phyloP scores from a whole-genome alignment of 2,888 invertebrate species.

The Lottia scabra region DNA sequence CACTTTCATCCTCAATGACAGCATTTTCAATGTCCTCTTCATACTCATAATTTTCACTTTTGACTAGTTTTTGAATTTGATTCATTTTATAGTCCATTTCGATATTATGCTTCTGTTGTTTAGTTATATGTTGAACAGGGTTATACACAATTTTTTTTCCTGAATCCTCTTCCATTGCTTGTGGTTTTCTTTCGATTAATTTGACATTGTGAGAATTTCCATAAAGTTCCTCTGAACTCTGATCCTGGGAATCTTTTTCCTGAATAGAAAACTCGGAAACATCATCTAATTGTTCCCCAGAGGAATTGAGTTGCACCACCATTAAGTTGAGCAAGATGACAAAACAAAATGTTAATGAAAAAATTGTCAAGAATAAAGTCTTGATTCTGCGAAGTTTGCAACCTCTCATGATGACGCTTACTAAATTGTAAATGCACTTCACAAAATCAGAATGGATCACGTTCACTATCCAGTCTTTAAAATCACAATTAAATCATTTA shows the following conservation, averaged over 20 bases:
- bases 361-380: conserved; percentile 12
- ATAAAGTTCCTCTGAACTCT: background rate
- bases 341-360: conserved; percentile 18
- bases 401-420: conserved; percentile 7
- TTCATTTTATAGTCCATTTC: conserved; percentile 1
- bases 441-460: too few relatives aligned
- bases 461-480: too few relatives aligned
- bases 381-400: conserved; percentile 11
- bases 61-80: background rate
- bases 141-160: background rate
- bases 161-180: background rate
- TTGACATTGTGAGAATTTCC: background rate
- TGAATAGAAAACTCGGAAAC: background rate
- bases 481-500: too few relatives aligned
- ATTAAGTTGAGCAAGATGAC: conserved; percentile 17
- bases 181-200: conserved; percentile 3
- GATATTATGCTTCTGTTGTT: conserved; percentile 1
- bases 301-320: conserved; percentile 10
- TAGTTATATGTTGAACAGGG: background rate
- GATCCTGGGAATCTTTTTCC: background rate
- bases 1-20: conserved; percentile 9
- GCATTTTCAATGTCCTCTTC: conserved; percentile 11
- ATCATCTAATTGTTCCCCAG: background rate
- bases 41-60: conserved; percentile 5
- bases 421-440: background rate